These are phyloP conservation scores for Nemoura dubitans DNA, from an alignment of 2,888 invertebrate species.

Conservation along the genomic window DNA sequence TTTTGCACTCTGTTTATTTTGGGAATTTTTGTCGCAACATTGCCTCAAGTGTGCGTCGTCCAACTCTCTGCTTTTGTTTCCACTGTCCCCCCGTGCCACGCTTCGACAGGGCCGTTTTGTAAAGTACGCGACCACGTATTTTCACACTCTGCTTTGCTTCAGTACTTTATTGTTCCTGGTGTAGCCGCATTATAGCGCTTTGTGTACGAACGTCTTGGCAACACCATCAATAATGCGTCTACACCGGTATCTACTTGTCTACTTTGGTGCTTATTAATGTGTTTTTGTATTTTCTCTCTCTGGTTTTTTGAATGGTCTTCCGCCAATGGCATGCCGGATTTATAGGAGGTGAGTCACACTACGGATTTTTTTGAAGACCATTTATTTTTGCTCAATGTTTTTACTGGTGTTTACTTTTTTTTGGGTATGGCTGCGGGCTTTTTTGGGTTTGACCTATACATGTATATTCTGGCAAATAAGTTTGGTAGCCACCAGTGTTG, in stretches of 20 bases:
- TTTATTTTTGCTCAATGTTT: conserved; percentile 33
- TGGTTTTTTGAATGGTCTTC: conserved; percentile 51
- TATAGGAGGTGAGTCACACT: conserved; percentile 50
- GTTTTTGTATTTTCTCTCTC: conserved; percentile 48
- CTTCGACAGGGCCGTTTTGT: conserved; percentile 17
- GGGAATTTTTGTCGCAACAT: background rate
- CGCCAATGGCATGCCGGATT: conserved; percentile 49
- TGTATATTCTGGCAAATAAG: background rate
- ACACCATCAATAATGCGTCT: no score
- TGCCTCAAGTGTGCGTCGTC: no score
- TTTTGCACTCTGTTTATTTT: no score
- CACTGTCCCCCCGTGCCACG: background rate
- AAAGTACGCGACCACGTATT: background rate
- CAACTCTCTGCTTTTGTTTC: conserved; percentile 9
- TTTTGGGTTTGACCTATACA: conserved; percentile 23
- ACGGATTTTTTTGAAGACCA: conserved; percentile 45
- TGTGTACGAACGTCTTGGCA: background rate
- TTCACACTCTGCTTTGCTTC: conserved; percentile 3
- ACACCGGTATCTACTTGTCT: no score
- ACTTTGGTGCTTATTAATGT: conserved; percentile 50
- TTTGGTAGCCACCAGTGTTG: background rate
- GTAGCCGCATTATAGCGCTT: background rate
- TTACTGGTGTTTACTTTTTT: background rate
- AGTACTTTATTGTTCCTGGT: background rate
- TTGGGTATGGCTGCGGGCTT: conserved; percentile 31